These are phyloP conservation scores for Eptesicus fuscus DNA, from an alignment of 2,113 vertebrate genomes.

Conservation along the genomic window DNA sequence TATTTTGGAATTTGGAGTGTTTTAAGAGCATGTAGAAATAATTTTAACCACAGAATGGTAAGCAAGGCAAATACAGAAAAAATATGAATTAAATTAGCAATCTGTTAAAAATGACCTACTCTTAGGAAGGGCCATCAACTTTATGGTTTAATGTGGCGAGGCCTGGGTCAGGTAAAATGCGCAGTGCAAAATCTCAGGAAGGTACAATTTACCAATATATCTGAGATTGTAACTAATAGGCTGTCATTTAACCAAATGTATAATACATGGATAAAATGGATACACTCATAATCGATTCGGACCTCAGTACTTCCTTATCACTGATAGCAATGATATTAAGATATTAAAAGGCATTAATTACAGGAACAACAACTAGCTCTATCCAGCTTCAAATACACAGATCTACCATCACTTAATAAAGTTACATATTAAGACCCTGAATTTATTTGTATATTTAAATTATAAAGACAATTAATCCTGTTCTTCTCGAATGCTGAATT, in stretches of 20 bases:
- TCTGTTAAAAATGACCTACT: neutral
- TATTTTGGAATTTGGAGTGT: neutral
- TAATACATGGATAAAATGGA: neutral
- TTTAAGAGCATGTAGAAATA: conserved; percentile 21
- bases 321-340: neutral
- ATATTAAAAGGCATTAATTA: neutral
- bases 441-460: neutral
- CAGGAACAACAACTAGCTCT: neutral
- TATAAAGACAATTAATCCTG: neutral
- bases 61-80: neutral
- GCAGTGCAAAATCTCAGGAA: neutral
- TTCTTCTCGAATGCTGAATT: conserved; percentile 9
- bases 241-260: neutral
- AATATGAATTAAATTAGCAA: conserved; percentile 18
- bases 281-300: neutral
- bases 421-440: neutral
- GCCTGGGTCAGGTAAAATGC: neutral
- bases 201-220: neutral
- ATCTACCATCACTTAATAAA: neutral
- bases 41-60: neutral
- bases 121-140: neutral
- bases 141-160: neutral
- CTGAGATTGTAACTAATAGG: neutral
- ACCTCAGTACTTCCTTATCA: neutral
- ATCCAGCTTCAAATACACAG: neutral